phyloP scores from a whole-genome alignment of 1,140 invertebrate species.

The Philopotamus ludificatus region DNA sequence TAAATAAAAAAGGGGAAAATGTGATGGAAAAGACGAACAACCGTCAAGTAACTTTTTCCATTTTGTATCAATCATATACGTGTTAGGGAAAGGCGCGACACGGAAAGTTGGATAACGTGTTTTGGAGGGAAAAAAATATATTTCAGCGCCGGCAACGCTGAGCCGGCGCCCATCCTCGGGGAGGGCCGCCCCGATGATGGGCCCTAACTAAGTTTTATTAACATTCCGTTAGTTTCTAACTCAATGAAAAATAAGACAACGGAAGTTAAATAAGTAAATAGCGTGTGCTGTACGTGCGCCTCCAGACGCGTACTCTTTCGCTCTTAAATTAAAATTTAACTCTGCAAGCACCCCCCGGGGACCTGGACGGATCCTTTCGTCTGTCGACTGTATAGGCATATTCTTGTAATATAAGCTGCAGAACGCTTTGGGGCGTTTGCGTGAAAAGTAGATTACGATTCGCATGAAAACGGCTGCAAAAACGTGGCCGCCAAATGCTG shows the following conservation, averaged over 20 bases:
- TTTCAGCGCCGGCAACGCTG: slow-evolving; percentile 1
- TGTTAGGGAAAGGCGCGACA: slow-evolving; percentile 39
- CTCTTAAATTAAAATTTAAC: too few relatives aligned
- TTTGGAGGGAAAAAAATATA: slow-evolving; percentile 32
- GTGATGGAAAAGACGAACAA: slow-evolving; percentile 40
- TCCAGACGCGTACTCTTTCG: too few relatives aligned
- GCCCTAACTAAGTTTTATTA: slow-evolving; percentile 27
- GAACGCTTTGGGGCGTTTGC: too few relatives aligned
- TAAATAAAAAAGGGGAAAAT: slow-evolving; percentile 39
- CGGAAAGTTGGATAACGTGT: slow-evolving; percentile 39
- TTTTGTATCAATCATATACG: slow-evolving; percentile 43
- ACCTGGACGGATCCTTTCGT: too few relatives aligned
- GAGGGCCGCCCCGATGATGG: slow-evolving; percentile 15
- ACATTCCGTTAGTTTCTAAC: slow-evolving; percentile 22
- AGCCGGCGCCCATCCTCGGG: neutral
- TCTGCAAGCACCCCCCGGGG: too few relatives aligned
- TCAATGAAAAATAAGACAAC: slow-evolving; percentile 14
- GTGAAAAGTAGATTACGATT: too few relatives aligned
- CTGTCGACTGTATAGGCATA: too few relatives aligned
- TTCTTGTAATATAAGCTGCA: too few relatives aligned
- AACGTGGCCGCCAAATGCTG: too few relatives aligned
- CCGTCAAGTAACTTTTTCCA: slow-evolving; percentile 42
- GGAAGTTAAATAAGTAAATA: slow-evolving; percentile 11
- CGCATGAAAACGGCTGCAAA: too few relatives aligned
- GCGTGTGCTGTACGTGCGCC: neutral